Conservation (phyloP, 2,888 invertebrate species). For the Rutpela maculata region DNA sequence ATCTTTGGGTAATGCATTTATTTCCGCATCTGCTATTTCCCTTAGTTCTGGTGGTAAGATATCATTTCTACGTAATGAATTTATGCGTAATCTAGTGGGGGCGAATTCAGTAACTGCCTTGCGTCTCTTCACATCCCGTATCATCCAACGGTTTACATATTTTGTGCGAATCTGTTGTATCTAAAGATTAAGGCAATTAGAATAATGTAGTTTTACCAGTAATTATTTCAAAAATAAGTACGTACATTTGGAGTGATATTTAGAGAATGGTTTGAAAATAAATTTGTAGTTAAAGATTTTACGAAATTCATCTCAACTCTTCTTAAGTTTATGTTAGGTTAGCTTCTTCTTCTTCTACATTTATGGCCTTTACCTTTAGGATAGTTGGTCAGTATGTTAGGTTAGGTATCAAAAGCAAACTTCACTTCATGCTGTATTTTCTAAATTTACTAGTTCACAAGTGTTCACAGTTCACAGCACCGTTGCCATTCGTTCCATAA, state of each 20-base stretch:
- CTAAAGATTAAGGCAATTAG: conserved; percentile 71
- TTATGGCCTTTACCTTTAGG: too few relatives aligned
- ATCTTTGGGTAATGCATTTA: conserved; percentile 85
- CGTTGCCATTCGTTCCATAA: too few relatives aligned
- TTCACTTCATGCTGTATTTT: too few relatives aligned
- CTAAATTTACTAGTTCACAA: too few relatives aligned
- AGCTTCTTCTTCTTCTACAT: too few relatives aligned
- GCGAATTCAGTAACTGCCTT: conserved; percentile 85
- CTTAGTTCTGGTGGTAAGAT: conserved; percentile 88
- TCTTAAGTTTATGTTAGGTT: too few relatives aligned
- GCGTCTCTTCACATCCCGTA: conserved; percentile 89
- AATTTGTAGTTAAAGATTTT: conserved; percentile 41
- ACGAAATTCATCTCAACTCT: conserved; percentile 45
- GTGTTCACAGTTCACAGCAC: too few relatives aligned
- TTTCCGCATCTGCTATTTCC: conserved; percentile 86
- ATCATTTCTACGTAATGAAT: conserved; percentile 89
- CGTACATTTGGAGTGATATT: conserved; percentile 44
- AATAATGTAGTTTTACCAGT: neutral
- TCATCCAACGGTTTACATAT: conserved; percentile 90
- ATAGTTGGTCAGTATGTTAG: too few relatives aligned
- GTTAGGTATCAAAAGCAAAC: neutral
- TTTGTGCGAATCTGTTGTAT: conserved; percentile 84
- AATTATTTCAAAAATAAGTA: neutral
- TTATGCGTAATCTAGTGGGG: conserved; percentile 85
- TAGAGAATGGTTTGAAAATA: conserved; percentile 37